Evolutionary conservation across 2,113 vertebrate species (phyloP).

Genomic region (Poecilia latipinna): DNA sequence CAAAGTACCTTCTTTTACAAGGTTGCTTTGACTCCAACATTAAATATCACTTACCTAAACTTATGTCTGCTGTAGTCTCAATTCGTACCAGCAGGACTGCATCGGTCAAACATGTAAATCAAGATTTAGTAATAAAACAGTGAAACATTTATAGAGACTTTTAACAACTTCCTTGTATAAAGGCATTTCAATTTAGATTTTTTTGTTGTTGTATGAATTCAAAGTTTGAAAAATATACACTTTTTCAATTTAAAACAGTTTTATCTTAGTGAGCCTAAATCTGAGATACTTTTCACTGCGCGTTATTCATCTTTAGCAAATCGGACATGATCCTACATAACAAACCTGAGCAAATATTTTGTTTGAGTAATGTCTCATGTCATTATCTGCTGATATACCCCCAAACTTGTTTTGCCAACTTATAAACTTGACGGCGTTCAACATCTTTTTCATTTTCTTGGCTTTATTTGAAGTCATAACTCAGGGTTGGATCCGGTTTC

Average conservation of each 20-base stretch:
- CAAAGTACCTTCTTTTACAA: not conserved
- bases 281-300: not conserved
- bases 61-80: not conserved
- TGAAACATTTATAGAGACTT: too few relatives aligned
- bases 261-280: not conserved
- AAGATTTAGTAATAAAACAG: too few relatives aligned
- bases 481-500: conserved; percentile 27
- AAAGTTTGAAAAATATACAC: not conserved
- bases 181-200: too few relatives aligned
- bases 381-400: not conserved
- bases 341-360: not conserved
- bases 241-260: not conserved
- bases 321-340: not conserved
- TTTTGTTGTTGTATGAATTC: too few relatives aligned
- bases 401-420: not conserved
- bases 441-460: not conserved
- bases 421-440: not conserved
- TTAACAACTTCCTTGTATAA: too few relatives aligned
- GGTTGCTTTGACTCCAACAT: not conserved
- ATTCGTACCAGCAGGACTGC: not conserved
- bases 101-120: too few relatives aligned
- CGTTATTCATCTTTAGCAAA: not conserved
- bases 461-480: conserved; percentile 7
- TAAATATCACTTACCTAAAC: not conserved
- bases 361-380: not conserved